These are phyloP conservation scores for Lathamus discolor DNA, from an alignment of 2,113 vertebrate genomes.

Conservation along the genomic window DNA sequence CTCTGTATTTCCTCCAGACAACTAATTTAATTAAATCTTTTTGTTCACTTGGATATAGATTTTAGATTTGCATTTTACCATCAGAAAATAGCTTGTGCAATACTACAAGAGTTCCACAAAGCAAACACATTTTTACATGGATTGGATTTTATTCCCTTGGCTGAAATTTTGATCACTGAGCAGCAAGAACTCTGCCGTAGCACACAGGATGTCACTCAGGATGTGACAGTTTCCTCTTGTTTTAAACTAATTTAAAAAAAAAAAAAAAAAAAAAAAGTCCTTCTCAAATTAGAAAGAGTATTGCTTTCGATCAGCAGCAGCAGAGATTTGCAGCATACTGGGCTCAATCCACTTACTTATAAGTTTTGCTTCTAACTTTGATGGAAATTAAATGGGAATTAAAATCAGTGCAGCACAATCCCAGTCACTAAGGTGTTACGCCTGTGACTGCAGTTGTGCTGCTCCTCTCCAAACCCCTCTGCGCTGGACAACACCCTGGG, in stretches of 20 bases:
- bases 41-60: conserved; percentile 72
- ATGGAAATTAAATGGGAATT: neutral
- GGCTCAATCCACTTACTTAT: neutral
- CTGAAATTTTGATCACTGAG: conserved; percentile 73
- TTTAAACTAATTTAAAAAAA: conserved; percentile 43
- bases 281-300: conserved; percentile 48
- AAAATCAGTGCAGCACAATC: neutral
- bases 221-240: conserved; percentile 74
- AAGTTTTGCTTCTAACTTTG: neutral
- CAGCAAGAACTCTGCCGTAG: conserved; percentile 59
- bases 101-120: conserved; percentile 67
- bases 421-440: neutral
- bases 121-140: conserved; percentile 74
- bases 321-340: neutral
- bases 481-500: accelerated
- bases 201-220: conserved; percentile 81
- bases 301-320: conserved; percentile 2
- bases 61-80: conserved; percentile 73
- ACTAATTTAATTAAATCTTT: conserved; percentile 77
- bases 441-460: neutral
- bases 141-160: conserved; percentile 75
- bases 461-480: neutral
- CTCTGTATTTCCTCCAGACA: conserved; percentile 70
- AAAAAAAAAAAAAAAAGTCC: neutral
- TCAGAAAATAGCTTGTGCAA: conserved; percentile 68